Evolutionary conservation across 2,888 invertebrate genomes (phyloP).

Genomic region (Prionchulus punctatus): DNA sequence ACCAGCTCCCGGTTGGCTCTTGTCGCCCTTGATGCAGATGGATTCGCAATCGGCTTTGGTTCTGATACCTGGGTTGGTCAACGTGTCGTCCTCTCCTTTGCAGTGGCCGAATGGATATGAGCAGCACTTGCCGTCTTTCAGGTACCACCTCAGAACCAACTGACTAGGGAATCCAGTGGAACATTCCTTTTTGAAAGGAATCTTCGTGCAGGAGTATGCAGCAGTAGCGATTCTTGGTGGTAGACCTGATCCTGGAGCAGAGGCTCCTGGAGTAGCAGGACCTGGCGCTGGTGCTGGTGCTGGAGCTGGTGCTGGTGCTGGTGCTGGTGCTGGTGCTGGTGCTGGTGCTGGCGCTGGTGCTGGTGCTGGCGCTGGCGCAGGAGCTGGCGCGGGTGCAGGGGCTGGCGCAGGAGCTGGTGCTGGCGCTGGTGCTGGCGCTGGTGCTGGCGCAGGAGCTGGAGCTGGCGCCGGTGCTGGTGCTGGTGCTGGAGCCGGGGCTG

Average conservation of each 20-base stretch:
- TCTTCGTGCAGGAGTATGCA: background rate
- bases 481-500: background rate
- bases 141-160: background rate
- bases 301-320: background rate
- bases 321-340: background rate
- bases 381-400: too few relatives aligned
- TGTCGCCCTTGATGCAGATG: background rate
- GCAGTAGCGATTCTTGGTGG: too few relatives aligned
- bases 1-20: too few relatives aligned
- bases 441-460: background rate
- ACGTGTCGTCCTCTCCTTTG: conserved; percentile 1
- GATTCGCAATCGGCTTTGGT: conserved; percentile 1
- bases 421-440: background rate
- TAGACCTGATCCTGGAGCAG: background rate
- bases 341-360: too few relatives aligned
- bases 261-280: background rate
- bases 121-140: conserved; percentile 3
- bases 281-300: conserved; percentile 4
- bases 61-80: background rate
- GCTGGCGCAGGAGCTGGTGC: background rate
- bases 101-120: conserved; percentile 5
- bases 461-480: background rate
- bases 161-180: conserved; percentile 1
- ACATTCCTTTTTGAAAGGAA: conserved; percentile 1
- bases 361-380: too few relatives aligned